Evolutionary conservation across 1,140 invertebrate species (phyloP).

Genomic region (Ceratoteleas bidentatus): DNA sequence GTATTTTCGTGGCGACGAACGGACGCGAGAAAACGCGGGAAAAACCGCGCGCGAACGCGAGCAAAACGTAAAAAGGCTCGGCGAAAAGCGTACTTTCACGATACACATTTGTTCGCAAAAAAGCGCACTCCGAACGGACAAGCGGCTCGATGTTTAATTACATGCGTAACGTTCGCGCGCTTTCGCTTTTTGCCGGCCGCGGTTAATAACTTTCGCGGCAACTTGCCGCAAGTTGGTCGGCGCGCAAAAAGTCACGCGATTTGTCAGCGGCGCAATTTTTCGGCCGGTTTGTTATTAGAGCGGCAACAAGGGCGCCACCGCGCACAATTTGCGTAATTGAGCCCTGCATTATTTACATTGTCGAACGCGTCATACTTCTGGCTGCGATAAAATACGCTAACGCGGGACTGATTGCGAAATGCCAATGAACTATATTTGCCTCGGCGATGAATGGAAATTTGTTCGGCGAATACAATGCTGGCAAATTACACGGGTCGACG

Average conservation of each 20-base stretch:
- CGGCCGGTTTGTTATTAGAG: conserved; percentile 70
- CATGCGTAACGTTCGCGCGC: conserved; percentile 19
- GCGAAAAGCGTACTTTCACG: too few species aligned
- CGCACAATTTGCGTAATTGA: conserved; percentile 81
- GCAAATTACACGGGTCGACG: conserved; percentile 37
- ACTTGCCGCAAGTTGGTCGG: conserved; percentile 28
- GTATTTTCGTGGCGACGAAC: too few species aligned
- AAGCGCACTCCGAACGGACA: conserved; percentile 39
- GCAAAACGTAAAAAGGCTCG: too few species aligned
- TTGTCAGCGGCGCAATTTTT: conserved; percentile 56
- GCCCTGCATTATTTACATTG: conserved; percentile 80
- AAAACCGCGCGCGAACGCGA: too few species aligned
- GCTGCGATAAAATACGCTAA: conserved; percentile 73
- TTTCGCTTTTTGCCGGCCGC: conserved; percentile 34
- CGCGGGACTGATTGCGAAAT: conserved; percentile 58
- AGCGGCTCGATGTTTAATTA: conserved; percentile 48
- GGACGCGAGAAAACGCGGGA: too few species aligned
- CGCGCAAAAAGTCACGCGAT: conserved; percentile 51
- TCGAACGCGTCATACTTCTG: conserved; percentile 78
- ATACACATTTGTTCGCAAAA: too few species aligned
- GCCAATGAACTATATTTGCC: conserved; percentile 55
- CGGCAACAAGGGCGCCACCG: conserved; percentile 52
- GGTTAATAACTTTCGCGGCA: conserved; percentile 45
- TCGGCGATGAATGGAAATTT: conserved; percentile 58
- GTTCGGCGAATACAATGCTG: conserved; percentile 42